Evolutionary conservation across 2,888 invertebrate genomes (phyloP).

Genomic region (Lymantria monacha): DNA sequence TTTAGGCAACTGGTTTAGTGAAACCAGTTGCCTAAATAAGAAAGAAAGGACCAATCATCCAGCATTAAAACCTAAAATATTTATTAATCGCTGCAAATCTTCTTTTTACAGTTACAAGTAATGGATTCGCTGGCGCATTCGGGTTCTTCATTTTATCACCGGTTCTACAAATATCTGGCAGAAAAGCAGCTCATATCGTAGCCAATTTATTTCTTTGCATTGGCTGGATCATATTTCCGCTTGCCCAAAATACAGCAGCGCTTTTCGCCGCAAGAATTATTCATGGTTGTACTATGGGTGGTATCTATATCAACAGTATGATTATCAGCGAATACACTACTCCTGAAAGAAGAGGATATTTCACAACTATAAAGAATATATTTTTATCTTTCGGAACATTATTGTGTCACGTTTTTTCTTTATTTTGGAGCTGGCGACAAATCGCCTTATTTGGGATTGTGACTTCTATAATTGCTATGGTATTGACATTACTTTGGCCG

Average conservation of each 20-base stretch:
- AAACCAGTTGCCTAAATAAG: no score
- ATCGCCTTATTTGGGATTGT: conserved; percentile 31
- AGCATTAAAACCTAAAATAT: neutral
- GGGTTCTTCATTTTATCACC: neutral
- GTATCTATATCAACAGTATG: conserved; percentile 36
- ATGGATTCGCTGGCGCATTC: neutral
- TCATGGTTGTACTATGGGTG: conserved; percentile 42
- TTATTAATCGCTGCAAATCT: neutral
- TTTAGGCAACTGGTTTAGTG: no score
- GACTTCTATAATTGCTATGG: conserved; percentile 15
- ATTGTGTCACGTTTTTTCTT: conserved; percentile 38
- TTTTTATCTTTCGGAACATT: conserved; percentile 34
- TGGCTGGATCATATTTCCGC: conserved; percentile 41
- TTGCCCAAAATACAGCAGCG: conserved; percentile 29
- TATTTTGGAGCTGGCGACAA: conserved; percentile 44
- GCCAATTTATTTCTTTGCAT: conserved; percentile 10
- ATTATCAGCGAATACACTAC: conserved; percentile 43
- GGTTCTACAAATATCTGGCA: conserved; percentile 37
- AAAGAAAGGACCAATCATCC: no score
- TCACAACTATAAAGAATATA: conserved; percentile 39
- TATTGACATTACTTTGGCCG: conserved; percentile 41
- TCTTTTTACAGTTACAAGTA: neutral
- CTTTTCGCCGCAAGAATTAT: conserved; percentile 29
- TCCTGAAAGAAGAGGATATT: conserved; percentile 44
- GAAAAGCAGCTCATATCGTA: neutral